Evolutionary conservation across 2,797 vertebrate species (phyloP).

Genomic region (Cottoperca gobio): DNA sequence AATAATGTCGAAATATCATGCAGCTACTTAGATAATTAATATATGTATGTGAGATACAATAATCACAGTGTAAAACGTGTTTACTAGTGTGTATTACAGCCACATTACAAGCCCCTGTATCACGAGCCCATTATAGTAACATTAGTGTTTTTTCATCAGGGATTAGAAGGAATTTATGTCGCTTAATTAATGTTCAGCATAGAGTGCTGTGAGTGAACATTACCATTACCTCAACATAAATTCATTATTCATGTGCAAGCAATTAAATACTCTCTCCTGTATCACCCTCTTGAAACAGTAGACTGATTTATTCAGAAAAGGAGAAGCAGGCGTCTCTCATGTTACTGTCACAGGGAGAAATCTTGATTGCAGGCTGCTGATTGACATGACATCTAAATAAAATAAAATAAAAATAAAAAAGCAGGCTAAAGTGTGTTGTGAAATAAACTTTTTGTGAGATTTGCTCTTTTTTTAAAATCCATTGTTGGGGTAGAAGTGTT

Average conservation of each 20-base stretch:
- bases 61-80: background rate
- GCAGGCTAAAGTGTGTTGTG: background rate
- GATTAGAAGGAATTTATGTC: constrained; percentile 74
- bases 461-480: background rate
- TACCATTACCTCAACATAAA: constrained; percentile 75
- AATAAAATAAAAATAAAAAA: constrained; percentile 37
- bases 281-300: constrained; percentile 79
- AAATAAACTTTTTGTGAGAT: background rate
- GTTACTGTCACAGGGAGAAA: constrained; percentile 74
- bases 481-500: background rate
- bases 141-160: constrained; percentile 66
- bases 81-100: background rate
- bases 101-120: constrained; percentile 13
- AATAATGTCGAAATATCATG: too few relatives aligned
- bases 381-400: constrained; percentile 64
- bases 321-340: constrained; percentile 73
- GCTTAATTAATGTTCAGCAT: constrained; percentile 86
- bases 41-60: too few relatives aligned
- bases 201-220: constrained; percentile 79
- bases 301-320: constrained; percentile 78
- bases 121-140: constrained; percentile 41
- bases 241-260: constrained; percentile 82
- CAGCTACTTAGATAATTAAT: too few relatives aligned
- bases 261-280: constrained; percentile 83
- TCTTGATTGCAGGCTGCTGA: constrained; percentile 81